Conservation (phyloP, 2,888 invertebrate genomes). For the Nineta flava region DNA sequence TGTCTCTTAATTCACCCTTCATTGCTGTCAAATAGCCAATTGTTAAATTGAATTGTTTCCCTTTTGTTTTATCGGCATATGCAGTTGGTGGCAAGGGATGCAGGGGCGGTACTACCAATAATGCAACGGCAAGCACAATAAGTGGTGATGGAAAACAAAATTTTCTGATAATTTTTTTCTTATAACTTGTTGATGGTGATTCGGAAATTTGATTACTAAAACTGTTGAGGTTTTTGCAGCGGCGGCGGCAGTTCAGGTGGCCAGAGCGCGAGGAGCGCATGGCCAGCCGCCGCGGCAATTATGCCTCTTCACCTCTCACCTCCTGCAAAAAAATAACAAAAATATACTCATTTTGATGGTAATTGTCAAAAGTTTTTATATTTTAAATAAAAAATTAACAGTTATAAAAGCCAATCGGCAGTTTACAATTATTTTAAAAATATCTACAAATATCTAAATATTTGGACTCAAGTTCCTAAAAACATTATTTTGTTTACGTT, state of each 20-base stretch:
- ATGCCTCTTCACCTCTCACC: constrained; percentile 25
- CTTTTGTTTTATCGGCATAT: constrained; percentile 14
- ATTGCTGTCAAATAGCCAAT: constrained; percentile 77
- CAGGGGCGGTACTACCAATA: constrained; percentile 8
- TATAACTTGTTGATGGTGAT: constrained; percentile 7
- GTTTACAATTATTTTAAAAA: too few species aligned
- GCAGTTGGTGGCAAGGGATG: constrained; percentile 10
- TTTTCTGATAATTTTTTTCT: constrained; percentile 3
- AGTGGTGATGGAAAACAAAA: constrained; percentile 8
- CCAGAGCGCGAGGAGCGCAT: constrained; percentile 41
- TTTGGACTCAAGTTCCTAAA: too few species aligned
- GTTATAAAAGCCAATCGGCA: too few species aligned
- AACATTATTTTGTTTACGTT: too few species aligned
- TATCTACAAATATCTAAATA: too few species aligned
- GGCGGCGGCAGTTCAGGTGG: constrained; percentile 19
- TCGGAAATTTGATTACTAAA: constrained; percentile 5
- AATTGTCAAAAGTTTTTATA: too few species aligned
- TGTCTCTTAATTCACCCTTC: constrained; percentile 57
- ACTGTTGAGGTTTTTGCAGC: constrained; percentile 14
- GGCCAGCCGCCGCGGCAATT: constrained; percentile 36
- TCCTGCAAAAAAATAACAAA: constrained; percentile 11
- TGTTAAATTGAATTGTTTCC: constrained; percentile 36
- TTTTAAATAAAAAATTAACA: too few species aligned
- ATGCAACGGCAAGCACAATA: constrained; percentile 5
- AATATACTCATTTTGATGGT: background rate